Evolutionary conservation across 2,113 vertebrate species (phyloP).

Genomic region (Syrrhaptes paradoxus): DNA sequence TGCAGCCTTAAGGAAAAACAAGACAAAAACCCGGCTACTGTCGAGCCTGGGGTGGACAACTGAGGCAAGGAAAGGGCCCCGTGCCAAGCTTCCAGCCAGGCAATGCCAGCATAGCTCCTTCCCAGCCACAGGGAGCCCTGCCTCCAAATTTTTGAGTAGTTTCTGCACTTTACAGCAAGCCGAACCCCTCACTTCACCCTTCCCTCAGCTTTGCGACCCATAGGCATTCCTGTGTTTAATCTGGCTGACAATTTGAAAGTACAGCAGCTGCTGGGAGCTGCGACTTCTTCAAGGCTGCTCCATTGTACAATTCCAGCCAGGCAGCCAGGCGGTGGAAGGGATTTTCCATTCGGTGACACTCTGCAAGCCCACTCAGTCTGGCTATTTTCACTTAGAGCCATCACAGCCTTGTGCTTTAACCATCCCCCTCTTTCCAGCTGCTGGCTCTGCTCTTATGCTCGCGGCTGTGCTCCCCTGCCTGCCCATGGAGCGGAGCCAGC

Average conservation of each 20-base stretch:
- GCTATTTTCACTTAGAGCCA: constrained; percentile 24
- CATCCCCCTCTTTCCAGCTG: neutral
- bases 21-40: neutral
- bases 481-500: neutral
- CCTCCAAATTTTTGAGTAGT: neutral
- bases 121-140: fast-evolving
- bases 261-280: neutral
- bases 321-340: neutral
- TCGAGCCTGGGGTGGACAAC: neutral
- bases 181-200: neutral
- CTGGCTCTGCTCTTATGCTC: constrained; percentile 14
- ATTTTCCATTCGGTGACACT: neutral
- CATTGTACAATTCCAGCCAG: neutral
- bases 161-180: neutral
- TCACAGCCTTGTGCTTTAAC: constrained; percentile 32
- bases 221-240: constrained; percentile 12
- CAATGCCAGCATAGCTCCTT: fast-evolving
- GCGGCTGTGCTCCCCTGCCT: neutral
- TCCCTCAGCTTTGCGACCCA: neutral
- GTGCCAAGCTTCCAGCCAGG: neutral
- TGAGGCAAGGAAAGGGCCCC: neutral
- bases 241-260: neutral
- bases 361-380: neutral
- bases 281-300: neutral
- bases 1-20: neutral